Evolutionary conservation across 1,140 invertebrate genomes (phyloP).

Genomic region (Hyposmocoma kahamanoa): DNA sequence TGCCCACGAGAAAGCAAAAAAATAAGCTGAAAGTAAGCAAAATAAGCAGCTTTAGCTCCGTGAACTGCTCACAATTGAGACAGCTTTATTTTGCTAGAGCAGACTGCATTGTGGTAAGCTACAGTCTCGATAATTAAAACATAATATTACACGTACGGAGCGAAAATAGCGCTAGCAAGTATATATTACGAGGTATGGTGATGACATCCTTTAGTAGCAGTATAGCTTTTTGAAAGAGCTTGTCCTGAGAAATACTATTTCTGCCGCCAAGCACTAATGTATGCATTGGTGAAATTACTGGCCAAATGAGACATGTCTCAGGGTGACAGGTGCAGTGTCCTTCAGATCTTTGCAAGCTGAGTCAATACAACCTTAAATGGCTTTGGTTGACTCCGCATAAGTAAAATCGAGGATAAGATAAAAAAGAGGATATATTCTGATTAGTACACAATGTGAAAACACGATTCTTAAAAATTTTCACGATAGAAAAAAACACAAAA

Average conservation of each 20-base stretch:
- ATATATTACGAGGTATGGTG: neutral
- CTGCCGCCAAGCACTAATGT: neutral
- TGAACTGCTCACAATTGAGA: constrained; percentile 18
- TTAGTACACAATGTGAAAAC: too few species aligned
- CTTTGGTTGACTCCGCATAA: too few species aligned
- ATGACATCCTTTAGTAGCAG: neutral
- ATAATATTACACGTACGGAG: neutral
- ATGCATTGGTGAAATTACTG: neutral
- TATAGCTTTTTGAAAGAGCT: neutral
- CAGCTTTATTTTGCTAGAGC: constrained; percentile 1
- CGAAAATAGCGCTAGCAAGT: neutral
- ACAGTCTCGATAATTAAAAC: neutral
- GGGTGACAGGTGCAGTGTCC: too few species aligned
- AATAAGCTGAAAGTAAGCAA: constrained; percentile 16
- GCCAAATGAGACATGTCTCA: too few species aligned
- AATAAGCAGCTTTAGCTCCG: constrained; percentile 17
- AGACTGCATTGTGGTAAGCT: neutral
- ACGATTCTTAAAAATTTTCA: too few species aligned
- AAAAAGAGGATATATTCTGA: too few species aligned
- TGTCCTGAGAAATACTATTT: neutral
- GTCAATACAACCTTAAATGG: too few species aligned
- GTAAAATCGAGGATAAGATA: too few species aligned
- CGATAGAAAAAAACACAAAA: too few species aligned
- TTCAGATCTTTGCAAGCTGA: too few species aligned
- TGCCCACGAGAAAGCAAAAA: constrained; percentile 11